A percentile compares a stretch with the other conserved stretches of the same genome.
phyloP scores from a whole-genome alignment of 2,888 invertebrate genomes.

The Syritta pipiens region DNA sequence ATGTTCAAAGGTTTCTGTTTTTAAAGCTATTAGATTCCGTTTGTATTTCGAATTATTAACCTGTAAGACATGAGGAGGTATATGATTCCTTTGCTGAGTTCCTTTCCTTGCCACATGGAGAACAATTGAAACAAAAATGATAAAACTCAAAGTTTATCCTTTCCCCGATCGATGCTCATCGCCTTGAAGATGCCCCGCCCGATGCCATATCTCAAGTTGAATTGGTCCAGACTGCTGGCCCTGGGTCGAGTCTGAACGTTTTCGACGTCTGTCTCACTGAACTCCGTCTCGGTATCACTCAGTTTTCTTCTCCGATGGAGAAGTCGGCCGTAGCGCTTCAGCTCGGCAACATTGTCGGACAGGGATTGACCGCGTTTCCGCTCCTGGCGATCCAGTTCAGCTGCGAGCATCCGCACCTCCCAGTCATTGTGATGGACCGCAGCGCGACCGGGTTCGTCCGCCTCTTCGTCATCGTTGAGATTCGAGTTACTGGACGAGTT shows the following conservation, averaged over 20 bases:
- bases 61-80: constrained; percentile 66
- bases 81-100: constrained; percentile 47
- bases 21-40: constrained; percentile 68
- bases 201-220: constrained; percentile 76
- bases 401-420: constrained; percentile 89
- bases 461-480: constrained; percentile 74
- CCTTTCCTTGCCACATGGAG: constrained; percentile 51
- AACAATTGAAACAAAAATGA: constrained; percentile 64
- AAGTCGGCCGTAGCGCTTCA: constrained; percentile 73
- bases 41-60: constrained; percentile 64
- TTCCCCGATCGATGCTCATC: constrained; percentile 79
- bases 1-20: constrained; percentile 64
- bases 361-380: constrained; percentile 75
- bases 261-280: constrained; percentile 76
- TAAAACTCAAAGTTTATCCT: constrained; percentile 79
- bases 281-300: constrained; percentile 78
- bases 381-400: constrained; percentile 84
- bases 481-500: constrained; percentile 76
- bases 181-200: constrained; percentile 78
- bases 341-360: constrained; percentile 74
- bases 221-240: constrained; percentile 78
- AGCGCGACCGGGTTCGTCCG: constrained; percentile 70
- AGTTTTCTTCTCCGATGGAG: constrained; percentile 76
- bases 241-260: constrained; percentile 74
- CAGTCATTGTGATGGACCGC: constrained; percentile 83